phyloP scores from a whole-genome alignment of 2,113 vertebrate species.

The Hymenochirus boettgeri region DNA sequence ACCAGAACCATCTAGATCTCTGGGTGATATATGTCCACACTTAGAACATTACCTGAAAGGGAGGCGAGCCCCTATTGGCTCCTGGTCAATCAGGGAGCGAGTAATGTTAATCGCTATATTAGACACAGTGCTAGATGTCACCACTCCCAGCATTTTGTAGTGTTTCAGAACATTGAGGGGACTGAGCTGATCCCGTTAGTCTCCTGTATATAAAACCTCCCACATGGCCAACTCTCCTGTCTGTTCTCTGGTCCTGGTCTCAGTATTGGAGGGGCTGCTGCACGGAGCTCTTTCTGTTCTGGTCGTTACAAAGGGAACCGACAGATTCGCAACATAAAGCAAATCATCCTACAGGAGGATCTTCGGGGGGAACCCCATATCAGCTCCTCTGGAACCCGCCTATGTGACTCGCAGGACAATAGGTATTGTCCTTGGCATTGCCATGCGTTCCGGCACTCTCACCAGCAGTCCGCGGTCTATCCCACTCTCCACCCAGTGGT shows the following conservation, averaged over 20 bases:
- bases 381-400: constrained; percentile 62
- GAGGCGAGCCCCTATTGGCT: too few species aligned
- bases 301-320: constrained; percentile 32
- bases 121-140: too few species aligned
- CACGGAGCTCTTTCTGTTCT: fast-evolving
- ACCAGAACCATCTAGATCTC: too few species aligned
- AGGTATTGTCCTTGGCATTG: constrained; percentile 70
- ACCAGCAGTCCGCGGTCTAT: constrained; percentile 61
- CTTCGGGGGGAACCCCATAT: constrained; percentile 68
- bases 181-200: constrained; percentile 14
- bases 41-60: too few species aligned
- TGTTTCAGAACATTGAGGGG: too few species aligned
- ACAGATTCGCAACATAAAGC: constrained; percentile 40
- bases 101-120: too few species aligned
- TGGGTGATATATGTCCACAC: too few species aligned
- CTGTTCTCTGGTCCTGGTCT: constrained; percentile 28
- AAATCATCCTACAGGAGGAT: constrained; percentile 77
- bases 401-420: constrained; percentile 66
- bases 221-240: constrained; percentile 35
- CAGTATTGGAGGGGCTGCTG: neutral
- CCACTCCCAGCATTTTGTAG: too few species aligned
- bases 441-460: constrained; percentile 55
- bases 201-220: constrained; percentile 67
- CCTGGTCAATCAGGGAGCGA: too few species aligned
- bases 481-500: constrained; percentile 60